Evolutionary conservation across 2,888 invertebrate species (phyloP), one percentile per base, ranked within the genome.

Genomic region (Willowsia nigromaculata): DNA sequence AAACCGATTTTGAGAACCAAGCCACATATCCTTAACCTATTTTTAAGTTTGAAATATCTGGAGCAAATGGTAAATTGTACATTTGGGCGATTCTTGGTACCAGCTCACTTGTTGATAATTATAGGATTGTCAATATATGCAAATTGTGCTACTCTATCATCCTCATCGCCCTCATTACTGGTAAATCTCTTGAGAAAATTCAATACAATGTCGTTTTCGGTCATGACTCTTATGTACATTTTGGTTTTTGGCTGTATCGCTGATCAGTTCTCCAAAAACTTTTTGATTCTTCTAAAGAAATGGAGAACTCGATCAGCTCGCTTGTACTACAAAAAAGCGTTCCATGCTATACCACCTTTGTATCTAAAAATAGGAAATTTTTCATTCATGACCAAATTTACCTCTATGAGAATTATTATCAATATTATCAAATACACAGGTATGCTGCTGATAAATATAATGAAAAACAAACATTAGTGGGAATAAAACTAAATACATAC

Each of bases 341-440:
- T 86, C 33, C 18, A 11, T 5, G 68, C 86, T 15, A 80, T 86
- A 50, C 86, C 86, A 1, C 30, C 59, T 5, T 15, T 86, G 25
- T 37, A 80, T 40, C 15, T 86, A 1, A 15, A 47, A 71, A 62
- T 62, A 18, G 80, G 86, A 37, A 13, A 18, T 3, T 80, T 80
- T 76, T 13, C 33, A 11, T 74, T 22, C 30, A 25, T 80, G 68
- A 68, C 53, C 5, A 27, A 15, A n/a, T 68, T 68, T 40, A 80
- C 68, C 9, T 80, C 80, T 5, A 78, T 86, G 68, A 80, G 22
- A 30, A 68, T 86, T 13, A 22, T 53, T n/a, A 53, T 86, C 25
- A 53, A 53, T 15, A 86, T 71, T 22, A 37, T 80, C 3, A 86
- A 68, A 50, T 86, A 78, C 25, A 80, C 86, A 27, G 65, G 86